These are phyloP conservation scores for Gila robusta DNA, from an alignment of 2,797 vertebrate genomes.

Conservation along the genomic window DNA sequence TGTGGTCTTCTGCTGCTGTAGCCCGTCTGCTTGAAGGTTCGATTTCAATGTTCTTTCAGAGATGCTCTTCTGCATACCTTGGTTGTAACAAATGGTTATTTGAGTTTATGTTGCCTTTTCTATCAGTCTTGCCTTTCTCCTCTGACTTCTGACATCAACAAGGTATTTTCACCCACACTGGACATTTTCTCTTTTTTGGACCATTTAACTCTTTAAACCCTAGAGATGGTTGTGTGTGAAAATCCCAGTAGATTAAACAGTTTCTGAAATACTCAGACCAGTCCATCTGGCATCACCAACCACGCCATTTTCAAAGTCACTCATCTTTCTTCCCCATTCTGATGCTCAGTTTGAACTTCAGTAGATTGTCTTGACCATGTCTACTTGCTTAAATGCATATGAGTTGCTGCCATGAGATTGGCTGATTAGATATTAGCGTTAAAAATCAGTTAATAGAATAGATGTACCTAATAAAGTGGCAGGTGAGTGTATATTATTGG, in stretches of 20 bases:
- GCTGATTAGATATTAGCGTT: not conserved
- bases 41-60: not conserved
- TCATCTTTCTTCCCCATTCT: not conserved
- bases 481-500: no score
- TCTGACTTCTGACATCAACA: constrained; percentile 7
- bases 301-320: not conserved
- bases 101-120: not conserved
- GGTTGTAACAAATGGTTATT: not conserved
- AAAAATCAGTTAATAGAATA: no score
- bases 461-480: no score
- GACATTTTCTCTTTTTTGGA: not conserved
- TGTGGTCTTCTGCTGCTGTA: no score
- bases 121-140: constrained; percentile 34
- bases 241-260: not conserved
- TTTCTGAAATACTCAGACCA: not conserved
- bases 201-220: not conserved
- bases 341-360: not conserved
- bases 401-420: not conserved
- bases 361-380: not conserved
- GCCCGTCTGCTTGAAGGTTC: not conserved
- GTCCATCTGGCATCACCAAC: not conserved
- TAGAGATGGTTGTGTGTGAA: not conserved
- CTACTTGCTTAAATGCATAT: not conserved
- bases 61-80: not conserved
- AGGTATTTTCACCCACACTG: not conserved